These are phyloP conservation scores for Misgurnus mizolepis DNA, from an alignment of 2,113 vertebrate genomes.

Conservation along the genomic window DNA sequence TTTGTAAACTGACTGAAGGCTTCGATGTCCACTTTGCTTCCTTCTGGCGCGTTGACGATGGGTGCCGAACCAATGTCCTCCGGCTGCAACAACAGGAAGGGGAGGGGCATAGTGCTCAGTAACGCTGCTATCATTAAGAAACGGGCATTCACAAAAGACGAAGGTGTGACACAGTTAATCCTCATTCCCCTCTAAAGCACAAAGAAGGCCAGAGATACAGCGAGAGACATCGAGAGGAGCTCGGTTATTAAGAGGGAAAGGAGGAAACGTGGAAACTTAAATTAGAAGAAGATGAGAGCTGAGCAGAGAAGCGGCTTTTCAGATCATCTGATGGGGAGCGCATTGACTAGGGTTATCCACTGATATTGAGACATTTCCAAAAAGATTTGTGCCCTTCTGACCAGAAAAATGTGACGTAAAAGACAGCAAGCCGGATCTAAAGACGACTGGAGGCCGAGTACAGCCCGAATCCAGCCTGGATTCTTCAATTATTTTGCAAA, in stretches of 20 bases:
- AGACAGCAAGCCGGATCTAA: constrained; percentile 45
- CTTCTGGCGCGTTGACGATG: constrained; percentile 88
- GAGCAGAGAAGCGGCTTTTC: constrained; percentile 37
- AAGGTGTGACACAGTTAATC: constrained; percentile 41
- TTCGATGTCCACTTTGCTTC: constrained; percentile 98
- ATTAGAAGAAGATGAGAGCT: constrained; percentile 34
- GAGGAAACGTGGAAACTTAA: constrained; percentile 44
- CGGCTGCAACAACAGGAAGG: constrained; percentile 75
- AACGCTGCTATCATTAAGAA: background rate
- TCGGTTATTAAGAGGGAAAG: constrained; percentile 33
- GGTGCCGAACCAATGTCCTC: constrained; percentile 96
- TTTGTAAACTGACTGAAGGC: constrained; percentile 99
- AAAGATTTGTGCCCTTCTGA: constrained; percentile 51
- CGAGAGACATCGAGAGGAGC: constrained; percentile 27
- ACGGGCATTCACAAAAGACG: constrained; percentile 35
- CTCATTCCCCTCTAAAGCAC: constrained; percentile 37
- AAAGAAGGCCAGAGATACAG: constrained; percentile 40
- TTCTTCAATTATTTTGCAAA: background rate
- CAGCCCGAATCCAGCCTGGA: constrained; percentile 46
- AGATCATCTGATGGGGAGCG: constrained; percentile 17
- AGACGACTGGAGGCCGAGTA: constrained; percentile 44
- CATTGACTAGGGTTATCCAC: constrained; percentile 56
- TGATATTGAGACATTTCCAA: constrained; percentile 5
- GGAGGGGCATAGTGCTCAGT: constrained; percentile 35
- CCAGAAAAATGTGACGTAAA: constrained; percentile 55